Conservation (phyloP, 2,113 vertebrate genomes). For the Myotis brandtii region DNA sequence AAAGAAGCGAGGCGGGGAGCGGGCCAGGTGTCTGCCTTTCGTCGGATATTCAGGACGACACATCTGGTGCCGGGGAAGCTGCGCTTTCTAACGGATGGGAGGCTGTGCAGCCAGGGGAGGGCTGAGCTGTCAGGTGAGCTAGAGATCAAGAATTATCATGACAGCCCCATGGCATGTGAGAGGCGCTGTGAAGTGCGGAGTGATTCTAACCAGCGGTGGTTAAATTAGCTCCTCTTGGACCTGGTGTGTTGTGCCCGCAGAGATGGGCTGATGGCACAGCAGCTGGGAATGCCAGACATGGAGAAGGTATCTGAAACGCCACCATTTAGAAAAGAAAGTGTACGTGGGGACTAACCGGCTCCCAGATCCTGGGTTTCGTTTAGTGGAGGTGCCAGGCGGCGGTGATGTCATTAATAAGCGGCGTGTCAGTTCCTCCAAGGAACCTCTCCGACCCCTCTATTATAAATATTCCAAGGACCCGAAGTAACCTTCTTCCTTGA, state of each 20-base stretch:
- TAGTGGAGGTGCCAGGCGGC: background rate
- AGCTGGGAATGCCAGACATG: rapidly evolving
- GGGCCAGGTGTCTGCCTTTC: slow-evolving; percentile 75
- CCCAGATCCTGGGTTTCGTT: background rate
- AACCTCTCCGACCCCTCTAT: background rate
- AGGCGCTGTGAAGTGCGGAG: slow-evolving; percentile 21
- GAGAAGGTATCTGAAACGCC: slow-evolving; percentile 54
- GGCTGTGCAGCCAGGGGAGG: slow-evolving; percentile 63
- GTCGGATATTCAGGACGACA: slow-evolving; percentile 71
- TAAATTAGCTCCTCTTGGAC: slow-evolving; percentile 63
- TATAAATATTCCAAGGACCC: slow-evolving; percentile 32
- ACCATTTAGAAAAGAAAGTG: background rate
- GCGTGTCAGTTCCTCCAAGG: slow-evolving; percentile 5
- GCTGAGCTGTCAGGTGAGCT: slow-evolving; percentile 79
- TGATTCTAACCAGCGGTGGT: slow-evolving; percentile 59
- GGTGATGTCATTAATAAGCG: slow-evolving; percentile 46
- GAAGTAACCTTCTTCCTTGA: background rate
- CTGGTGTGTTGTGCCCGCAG: rapidly evolving
- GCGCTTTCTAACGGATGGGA: slow-evolving; percentile 54
- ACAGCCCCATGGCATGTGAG: slow-evolving; percentile 69
- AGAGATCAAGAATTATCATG: slow-evolving; percentile 54
- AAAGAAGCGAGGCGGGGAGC: background rate
- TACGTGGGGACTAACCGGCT: background rate
- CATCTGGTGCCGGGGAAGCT: slow-evolving; percentile 75
- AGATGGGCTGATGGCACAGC: background rate